Percentiles rank a stretch among this genome's conserved stretches.
Evolutionary conservation across 1,140 invertebrate species (phyloP).

Genomic region (Belonocnema kinseyi): DNA sequence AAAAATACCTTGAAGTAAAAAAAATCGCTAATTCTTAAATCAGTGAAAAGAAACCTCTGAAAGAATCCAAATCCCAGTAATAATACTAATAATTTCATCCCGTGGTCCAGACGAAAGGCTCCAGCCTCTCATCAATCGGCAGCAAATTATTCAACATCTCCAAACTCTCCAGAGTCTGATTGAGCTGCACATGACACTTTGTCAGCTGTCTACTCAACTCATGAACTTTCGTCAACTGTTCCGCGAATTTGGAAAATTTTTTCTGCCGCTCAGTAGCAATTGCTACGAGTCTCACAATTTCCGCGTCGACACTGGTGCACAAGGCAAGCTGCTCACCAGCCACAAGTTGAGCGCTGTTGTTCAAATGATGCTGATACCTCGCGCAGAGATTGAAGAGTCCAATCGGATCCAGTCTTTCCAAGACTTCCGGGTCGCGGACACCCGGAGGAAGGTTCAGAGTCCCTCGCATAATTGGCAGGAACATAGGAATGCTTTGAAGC

Average conservation of each 20-base stretch:
- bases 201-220: constrained; percentile 84
- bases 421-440: constrained; percentile 89
- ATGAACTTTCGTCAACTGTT: constrained; percentile 87
- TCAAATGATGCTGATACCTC: constrained; percentile 86
- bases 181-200: constrained; percentile 87
- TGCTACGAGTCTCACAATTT: constrained; percentile 83
- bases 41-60: too few species aligned
- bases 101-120: constrained; percentile 93
- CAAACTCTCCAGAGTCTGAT: constrained; percentile 89
- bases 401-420: constrained; percentile 86
- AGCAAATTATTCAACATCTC: constrained; percentile 90
- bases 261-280: constrained; percentile 88
- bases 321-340: constrained; percentile 65
- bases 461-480: constrained; percentile 93
- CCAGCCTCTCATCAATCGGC: constrained; percentile 88
- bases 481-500: constrained; percentile 90
- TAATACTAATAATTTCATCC: constrained; percentile 73
- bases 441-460: constrained; percentile 89
- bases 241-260: constrained; percentile 87
- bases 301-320: constrained; percentile 79
- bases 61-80: too few species aligned
- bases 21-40: too few species aligned
- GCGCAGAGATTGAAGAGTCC: constrained; percentile 79
- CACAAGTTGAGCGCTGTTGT: constrained; percentile 71
- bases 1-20: not conserved